A percentile compares a stretch with the other conserved stretches of the same genome.
phyloP scores from a whole-genome alignment of 1,140 invertebrate species.

The Adoxophyes honmai region DNA sequence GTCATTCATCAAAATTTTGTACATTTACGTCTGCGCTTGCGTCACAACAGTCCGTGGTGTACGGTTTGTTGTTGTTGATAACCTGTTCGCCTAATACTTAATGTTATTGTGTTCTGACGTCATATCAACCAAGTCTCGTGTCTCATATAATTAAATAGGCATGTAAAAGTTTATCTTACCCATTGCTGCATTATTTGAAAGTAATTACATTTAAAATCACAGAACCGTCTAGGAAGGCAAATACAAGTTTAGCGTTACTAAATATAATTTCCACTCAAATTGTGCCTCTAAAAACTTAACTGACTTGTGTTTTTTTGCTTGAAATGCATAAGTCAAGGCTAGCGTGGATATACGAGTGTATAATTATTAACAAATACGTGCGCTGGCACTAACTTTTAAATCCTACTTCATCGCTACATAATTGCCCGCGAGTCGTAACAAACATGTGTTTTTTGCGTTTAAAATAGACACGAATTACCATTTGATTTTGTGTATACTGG shows the following conservation, averaged over 20 bases:
- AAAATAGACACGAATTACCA: neutral
- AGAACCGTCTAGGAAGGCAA: no score
- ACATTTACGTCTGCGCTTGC: slow-evolving; percentile 4
- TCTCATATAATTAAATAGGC: neutral
- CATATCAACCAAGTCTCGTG: neutral
- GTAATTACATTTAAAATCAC: no score
- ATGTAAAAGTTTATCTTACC: no score
- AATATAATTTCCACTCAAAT: no score
- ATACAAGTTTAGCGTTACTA: no score
- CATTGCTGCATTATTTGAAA: no score
- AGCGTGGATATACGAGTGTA: neutral
- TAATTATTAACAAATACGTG: slow-evolving; percentile 5
- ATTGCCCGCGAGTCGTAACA: neutral
- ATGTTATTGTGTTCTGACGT: neutral
- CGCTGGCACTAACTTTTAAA: neutral
- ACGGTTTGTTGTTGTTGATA: slow-evolving; percentile 1
- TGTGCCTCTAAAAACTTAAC: no score
- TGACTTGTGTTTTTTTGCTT: no score
- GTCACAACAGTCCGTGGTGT: neutral
- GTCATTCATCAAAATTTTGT: neutral
- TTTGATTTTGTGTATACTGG: neutral
- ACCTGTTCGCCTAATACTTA: neutral
- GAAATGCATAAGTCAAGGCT: neutral
- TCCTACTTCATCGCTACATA: neutral
- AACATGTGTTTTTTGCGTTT: neutral